These are phyloP conservation scores for Sitta carolinensis DNA, from an alignment of 2,797 vertebrate species.

Conservation along the genomic window DNA sequence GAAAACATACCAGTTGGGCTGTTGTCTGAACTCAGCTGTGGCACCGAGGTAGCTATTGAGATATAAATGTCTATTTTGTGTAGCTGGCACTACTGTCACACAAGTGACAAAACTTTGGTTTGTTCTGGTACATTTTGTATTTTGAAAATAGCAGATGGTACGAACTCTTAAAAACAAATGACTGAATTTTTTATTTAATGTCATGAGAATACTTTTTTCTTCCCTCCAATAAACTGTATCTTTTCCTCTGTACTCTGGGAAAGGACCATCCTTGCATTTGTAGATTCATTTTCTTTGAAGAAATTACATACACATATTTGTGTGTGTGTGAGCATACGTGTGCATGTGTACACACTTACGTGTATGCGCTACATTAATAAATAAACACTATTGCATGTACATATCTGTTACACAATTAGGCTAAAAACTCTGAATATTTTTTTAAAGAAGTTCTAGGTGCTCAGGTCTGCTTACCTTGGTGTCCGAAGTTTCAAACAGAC, in stretches of 20 bases:
- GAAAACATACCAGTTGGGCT: neutral
- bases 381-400: neutral
- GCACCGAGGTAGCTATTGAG: neutral
- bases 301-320: neutral
- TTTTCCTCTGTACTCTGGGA: neutral
- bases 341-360: neutral
- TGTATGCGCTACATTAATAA: neutral
- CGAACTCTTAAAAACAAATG: neutral
- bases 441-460: neutral
- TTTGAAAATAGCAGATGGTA: neutral
- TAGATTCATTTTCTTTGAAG: neutral
- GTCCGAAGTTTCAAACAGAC: neutral
- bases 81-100: neutral
- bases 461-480: neutral
- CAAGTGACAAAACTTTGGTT: neutral
- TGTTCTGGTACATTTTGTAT: neutral
- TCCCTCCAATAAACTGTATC: neutral
- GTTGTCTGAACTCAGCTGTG: neutral
- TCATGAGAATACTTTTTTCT: neutral
- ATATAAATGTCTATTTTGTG: neutral
- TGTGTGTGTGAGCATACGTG: accelerated
- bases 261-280: neutral
- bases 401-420: neutral
- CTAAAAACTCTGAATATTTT: neutral
- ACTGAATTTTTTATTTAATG: neutral